phyloP scores from a whole-genome alignment of 2,888 invertebrate species.

The Lissonota sp. region DNA sequence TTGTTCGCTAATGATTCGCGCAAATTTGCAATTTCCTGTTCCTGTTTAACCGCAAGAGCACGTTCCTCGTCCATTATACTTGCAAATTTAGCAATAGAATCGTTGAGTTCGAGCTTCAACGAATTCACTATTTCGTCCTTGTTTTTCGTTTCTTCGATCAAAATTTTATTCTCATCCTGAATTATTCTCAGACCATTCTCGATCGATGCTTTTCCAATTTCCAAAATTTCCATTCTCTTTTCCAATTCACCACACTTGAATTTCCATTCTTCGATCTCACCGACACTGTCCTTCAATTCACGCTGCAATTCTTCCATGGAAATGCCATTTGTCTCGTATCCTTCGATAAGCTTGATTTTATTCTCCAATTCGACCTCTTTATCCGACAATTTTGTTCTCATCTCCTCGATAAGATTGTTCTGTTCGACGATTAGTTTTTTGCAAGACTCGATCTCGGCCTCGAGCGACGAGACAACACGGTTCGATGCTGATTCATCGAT shows the following conservation, averaged over 20 bases:
- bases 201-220: constrained; percentile 84
- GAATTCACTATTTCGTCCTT: constrained; percentile 68
- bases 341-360: constrained; percentile 82
- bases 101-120: constrained; percentile 84
- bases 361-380: constrained; percentile 76
- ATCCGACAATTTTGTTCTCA: constrained; percentile 86
- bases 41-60: constrained; percentile 65
- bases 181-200: constrained; percentile 84
- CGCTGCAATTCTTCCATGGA: constrained; percentile 66
- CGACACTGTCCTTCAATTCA: constrained; percentile 75
- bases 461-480: constrained; percentile 71
- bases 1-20: constrained; percentile 83
- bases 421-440: constrained; percentile 87
- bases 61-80: constrained; percentile 71
- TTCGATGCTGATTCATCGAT: constrained; percentile 2
- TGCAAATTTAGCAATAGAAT: constrained; percentile 83
- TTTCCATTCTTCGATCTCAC: constrained; percentile 77
- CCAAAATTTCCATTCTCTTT: constrained; percentile 74
- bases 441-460: constrained; percentile 83
- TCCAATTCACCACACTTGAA: constrained; percentile 76
- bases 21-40: constrained; percentile 67
- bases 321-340: constrained; percentile 62
- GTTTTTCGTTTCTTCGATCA: constrained; percentile 69
- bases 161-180: constrained; percentile 83
- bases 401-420: constrained; percentile 85